These are phyloP conservation scores for Perizoma flavofasciatum DNA, from an alignment of 2,888 invertebrate species.

Conservation along the genomic window DNA sequence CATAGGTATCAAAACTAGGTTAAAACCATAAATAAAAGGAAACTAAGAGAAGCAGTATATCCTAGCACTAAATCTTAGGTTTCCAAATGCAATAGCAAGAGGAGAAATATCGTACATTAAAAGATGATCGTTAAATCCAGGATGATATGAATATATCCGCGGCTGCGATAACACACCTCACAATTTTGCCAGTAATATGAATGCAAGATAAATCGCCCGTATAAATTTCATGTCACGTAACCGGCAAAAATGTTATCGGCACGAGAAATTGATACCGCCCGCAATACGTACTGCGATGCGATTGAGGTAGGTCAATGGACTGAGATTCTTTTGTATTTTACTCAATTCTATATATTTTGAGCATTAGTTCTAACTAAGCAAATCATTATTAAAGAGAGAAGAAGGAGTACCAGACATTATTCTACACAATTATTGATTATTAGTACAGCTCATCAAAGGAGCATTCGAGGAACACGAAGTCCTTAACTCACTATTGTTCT, in stretches of 20 bases:
- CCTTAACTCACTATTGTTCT: no score
- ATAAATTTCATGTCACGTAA: slow-evolving; percentile 81
- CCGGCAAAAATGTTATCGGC: slow-evolving; percentile 79
- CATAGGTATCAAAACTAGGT: no score
- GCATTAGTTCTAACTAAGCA: background rate
- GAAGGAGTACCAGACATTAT: no score
- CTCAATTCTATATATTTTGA: slow-evolving; percentile 3
- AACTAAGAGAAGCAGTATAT: background rate
- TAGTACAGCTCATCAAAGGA: no score
- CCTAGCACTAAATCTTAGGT: background rate
- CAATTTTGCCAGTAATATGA: slow-evolving; percentile 77
- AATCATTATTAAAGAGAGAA: no score
- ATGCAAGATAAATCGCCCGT: slow-evolving; percentile 79
- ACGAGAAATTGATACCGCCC: slow-evolving; percentile 72
- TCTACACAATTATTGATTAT: no score
- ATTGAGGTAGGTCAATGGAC: slow-evolving; percentile 68
- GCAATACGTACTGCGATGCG: slow-evolving; percentile 51
- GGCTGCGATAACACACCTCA: slow-evolving; percentile 72
- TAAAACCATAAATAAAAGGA: no score
- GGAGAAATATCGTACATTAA: slow-evolving; percentile 20
- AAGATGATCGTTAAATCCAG: slow-evolving; percentile 52
- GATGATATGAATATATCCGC: slow-evolving; percentile 62
- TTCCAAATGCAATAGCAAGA: slow-evolving; percentile 6
- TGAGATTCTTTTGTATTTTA: slow-evolving; percentile 27
- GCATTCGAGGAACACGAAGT: no score